Base-by-base conservation (phyloP, 2,113 vertebrate genomes). In the Camelus dromedarius region DNA sequence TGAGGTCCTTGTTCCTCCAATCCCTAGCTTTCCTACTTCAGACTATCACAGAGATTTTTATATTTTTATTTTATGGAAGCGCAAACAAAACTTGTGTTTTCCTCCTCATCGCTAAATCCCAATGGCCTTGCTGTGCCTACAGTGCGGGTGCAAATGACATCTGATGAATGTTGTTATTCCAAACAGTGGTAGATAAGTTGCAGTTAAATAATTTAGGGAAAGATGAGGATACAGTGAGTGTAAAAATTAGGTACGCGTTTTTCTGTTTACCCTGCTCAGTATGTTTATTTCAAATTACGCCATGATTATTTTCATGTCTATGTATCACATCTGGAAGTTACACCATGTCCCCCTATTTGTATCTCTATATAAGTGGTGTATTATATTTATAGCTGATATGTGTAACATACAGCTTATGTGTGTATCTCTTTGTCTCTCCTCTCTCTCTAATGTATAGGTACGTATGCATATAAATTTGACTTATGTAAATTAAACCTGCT, bases 141-240 rank as follows among this genome's bases (percentile, higher is more conserved):
- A 6, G 28, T 90, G 28, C 56, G 8, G 38, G 16, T 70, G 8
- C 14, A 90, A 76, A 95, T 75, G n/a, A 2, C 52, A 64, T 76
- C 87, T 95, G 10, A 60, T 67, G 75, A 56, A 83, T 77, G 38
- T 24, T 60, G 24, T 87, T 89, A 64, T 81, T 97, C 13, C 19
- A 89, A 79, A 72, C 4, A 32, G 19, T 96, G 73, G 52, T 15
- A 83, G 32, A 0, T 64, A n/a, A 93, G 19, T 79, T 89, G 19
- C 1, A 56, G 13, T 95, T 91, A 82, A 97, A 86, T 46, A 95
- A 82, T n/a, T 88, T 54, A 76, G 62, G 28, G n/a, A 62, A 83
- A 87, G 48, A n/a, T 54, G 30, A 86, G 32, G 54, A 70, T 64
- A n/a, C 32, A 22, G 52, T 81, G 66, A 35, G 60, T 58, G 46